Conservation (phyloP, 2,113 vertebrate species). For the Chauna torquata region DNA sequence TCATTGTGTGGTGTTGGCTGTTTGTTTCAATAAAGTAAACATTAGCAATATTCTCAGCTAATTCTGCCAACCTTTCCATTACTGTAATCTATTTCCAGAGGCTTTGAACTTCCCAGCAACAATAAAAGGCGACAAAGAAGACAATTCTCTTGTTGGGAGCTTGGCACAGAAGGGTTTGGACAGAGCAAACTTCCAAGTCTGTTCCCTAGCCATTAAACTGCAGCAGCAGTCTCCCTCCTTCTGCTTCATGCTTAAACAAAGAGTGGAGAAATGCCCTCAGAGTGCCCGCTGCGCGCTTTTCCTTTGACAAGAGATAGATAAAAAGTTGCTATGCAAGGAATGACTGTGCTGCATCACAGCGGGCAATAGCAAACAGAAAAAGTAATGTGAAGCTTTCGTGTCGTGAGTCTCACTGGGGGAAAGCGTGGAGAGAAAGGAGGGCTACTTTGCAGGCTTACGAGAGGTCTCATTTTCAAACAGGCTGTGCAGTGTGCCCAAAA, state of each 20-base stretch:
- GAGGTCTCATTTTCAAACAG: not conserved
- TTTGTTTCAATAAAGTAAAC: slow-evolving; percentile 36
- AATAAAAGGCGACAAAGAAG: not conserved
- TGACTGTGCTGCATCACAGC: not conserved
- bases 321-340: not conserved
- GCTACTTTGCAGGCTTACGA: not conserved
- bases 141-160: not conserved
- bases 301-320: not conserved
- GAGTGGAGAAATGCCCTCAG: not conserved
- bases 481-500: not conserved
- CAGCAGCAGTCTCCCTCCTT: not conserved
- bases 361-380: not conserved
- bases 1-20: not conserved
- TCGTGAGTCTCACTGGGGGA: not conserved
- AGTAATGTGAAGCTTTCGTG: not conserved
- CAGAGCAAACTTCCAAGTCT: not conserved
- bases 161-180: not conserved
- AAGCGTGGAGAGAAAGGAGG: not conserved
- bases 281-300: not conserved
- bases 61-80: slow-evolving; percentile 23
- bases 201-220: not conserved
- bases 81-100: slow-evolving; percentile 11
- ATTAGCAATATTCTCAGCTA: not conserved
- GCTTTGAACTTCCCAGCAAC: not conserved
- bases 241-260: not conserved